A percentile compares a stretch with the other conserved stretches of the same genome.
Conservation (phyloP, 2,113 vertebrate genomes). For the Illadopsis cleaveri region DNA sequence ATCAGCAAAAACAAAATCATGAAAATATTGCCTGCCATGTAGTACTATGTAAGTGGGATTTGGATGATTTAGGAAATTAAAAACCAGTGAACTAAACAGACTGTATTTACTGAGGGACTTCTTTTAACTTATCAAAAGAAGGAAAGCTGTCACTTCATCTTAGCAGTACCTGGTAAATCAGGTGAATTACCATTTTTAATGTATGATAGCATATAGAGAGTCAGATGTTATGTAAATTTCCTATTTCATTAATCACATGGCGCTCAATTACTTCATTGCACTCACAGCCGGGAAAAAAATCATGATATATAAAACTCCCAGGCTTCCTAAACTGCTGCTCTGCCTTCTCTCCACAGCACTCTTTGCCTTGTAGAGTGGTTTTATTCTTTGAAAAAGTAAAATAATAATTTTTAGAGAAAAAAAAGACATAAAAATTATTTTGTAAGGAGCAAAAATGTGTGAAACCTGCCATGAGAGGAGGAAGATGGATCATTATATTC, state of each 20-base stretch:
- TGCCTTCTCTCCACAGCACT: background rate
- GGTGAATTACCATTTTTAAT: conserved; percentile 3
- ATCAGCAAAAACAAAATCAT: background rate
- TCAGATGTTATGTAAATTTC: background rate
- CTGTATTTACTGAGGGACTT: background rate
- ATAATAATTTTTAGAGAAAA: background rate
- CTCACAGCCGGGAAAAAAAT: background rate
- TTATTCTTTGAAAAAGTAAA: background rate
- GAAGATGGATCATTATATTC: background rate
- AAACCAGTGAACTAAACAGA: background rate
- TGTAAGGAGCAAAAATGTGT: background rate
- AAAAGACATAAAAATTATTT: background rate
- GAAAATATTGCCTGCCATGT: background rate
- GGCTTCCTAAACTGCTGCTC: background rate
- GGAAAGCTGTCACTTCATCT: background rate
- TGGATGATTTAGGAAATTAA: background rate
- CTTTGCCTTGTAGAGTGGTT: background rate
- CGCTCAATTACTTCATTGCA: conserved; percentile 13
- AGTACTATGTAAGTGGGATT: background rate
- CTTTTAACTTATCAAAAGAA: background rate
- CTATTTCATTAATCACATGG: conserved; percentile 40
- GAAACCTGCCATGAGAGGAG: background rate
- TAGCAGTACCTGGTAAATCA: background rate
- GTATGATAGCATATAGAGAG: background rate
- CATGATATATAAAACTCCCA: background rate